Conservation (phyloP, 2,888 invertebrate genomes). For the Spicauda simplicius region DNA sequence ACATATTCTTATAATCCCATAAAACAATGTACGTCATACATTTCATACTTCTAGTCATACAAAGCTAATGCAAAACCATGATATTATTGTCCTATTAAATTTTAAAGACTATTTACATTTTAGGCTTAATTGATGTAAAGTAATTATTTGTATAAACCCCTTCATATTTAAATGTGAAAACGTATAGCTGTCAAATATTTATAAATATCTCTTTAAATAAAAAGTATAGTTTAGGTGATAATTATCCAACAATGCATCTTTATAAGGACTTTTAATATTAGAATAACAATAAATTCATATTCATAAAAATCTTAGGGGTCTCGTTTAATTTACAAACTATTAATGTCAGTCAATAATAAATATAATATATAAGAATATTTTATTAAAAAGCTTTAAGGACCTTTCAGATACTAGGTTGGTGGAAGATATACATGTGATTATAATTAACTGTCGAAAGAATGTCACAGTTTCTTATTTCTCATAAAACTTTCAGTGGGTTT, state of each 20-base stretch:
- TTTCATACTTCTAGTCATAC: background rate
- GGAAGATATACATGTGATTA: no score
- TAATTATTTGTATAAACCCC: slow-evolving; percentile 16
- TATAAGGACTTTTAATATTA: background rate
- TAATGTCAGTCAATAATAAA: no score
- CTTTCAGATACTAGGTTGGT: no score
- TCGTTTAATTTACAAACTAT: no score
- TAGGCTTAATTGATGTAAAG: slow-evolving; percentile 9
- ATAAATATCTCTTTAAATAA: background rate
- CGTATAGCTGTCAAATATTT: background rate
- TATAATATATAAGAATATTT: no score
- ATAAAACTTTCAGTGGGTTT: no score
- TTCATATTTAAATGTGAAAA: slow-evolving; percentile 5
- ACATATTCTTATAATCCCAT: background rate
- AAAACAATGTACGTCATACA: background rate
- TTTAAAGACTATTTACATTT: slow-evolving; percentile 24
- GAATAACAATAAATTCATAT: background rate
- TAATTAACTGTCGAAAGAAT: no score
- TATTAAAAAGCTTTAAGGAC: no score
- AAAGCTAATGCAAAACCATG: background rate
- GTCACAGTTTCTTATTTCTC: no score
- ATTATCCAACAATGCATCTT: slow-evolving; percentile 2
- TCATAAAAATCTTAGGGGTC: background rate
- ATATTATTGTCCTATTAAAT: slow-evolving; percentile 12
- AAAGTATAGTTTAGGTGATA: background rate